Evolutionary conservation across 2,113 vertebrate genomes (phyloP).

Genomic region (Bubo blakistoni): DNA sequence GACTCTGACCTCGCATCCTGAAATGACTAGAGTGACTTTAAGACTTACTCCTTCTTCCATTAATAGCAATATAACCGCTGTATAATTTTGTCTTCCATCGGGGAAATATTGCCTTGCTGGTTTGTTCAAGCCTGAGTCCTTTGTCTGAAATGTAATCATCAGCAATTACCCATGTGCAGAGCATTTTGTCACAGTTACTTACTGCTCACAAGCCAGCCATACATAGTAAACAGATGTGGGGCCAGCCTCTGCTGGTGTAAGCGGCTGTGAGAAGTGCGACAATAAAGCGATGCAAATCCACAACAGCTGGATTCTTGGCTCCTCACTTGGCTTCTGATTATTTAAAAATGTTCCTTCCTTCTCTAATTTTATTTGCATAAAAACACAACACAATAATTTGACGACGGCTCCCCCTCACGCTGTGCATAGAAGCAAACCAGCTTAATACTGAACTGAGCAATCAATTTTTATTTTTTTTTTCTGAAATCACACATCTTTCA

Average conservation of each 20-base stretch:
- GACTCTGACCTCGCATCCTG: background rate
- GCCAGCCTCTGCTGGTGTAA: background rate
- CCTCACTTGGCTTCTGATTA: background rate
- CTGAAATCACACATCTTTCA: background rate
- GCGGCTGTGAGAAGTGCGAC: background rate
- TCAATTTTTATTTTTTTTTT: background rate
- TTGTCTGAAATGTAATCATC: conserved; percentile 13
- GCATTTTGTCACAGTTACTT: conserved; percentile 26
- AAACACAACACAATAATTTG: conserved; percentile 14
- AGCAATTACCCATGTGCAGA: conserved; percentile 12
- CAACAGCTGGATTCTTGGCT: conserved; percentile 9
- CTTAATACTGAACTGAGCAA: background rate
- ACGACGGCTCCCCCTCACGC: background rate
- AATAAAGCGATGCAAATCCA: background rate
- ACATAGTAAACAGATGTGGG: background rate
- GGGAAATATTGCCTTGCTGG: background rate
- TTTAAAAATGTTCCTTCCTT: background rate
- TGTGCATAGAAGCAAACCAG: background rate
- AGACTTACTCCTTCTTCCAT: background rate
- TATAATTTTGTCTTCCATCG: background rate
- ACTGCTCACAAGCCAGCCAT: background rate
- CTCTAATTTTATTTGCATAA: conserved; percentile 22
- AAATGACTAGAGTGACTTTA: background rate
- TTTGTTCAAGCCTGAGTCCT: background rate
- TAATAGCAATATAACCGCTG: background rate